phyloP scores from a whole-genome alignment of 2,113 vertebrate species.

The Colossoma macropomum region DNA sequence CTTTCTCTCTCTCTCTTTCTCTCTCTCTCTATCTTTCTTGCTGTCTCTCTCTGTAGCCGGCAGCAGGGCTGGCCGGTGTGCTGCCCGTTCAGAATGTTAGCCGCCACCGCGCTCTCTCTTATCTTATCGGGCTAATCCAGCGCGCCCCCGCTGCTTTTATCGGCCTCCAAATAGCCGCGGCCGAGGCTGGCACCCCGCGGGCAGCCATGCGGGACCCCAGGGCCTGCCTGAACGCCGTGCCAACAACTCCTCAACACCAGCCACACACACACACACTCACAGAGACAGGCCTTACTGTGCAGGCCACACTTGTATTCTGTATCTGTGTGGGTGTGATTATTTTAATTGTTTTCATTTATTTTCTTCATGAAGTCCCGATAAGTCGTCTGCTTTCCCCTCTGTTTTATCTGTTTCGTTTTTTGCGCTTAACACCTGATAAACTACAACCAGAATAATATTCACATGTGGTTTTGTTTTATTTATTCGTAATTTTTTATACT shows the following conservation, averaged over 20 bases:
- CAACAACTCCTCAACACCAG: conserved; percentile 42
- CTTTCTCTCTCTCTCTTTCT: conserved; percentile 40
- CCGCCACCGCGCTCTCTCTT: conserved; percentile 51
- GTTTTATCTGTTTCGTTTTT: neutral
- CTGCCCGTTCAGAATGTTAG: conserved; percentile 63
- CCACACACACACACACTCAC: conserved; percentile 26
- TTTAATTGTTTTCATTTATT: neutral
- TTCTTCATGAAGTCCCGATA: neutral
- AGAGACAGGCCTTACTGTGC: neutral
- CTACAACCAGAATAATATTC: neutral
- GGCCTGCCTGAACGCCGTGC: conserved; percentile 40
- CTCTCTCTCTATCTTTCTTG: conserved; percentile 32
- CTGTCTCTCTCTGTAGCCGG: conserved; percentile 24
- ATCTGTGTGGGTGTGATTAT: neutral
- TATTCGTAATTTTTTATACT: neutral
- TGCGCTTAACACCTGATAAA: neutral
- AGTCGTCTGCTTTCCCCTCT: neutral
- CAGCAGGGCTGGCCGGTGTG: conserved; percentile 45
- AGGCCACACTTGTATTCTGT: neutral
- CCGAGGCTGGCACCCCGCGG: conserved; percentile 56
- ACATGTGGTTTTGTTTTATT: conserved; percentile 35
- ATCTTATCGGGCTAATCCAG: conserved; percentile 71
- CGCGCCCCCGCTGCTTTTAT: conserved; percentile 62
- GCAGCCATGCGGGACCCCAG: conserved; percentile 49
- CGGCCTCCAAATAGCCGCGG: conserved; percentile 62